Percentiles rank a stretch among this genome's conserved stretches.
These are phyloP conservation scores for Cyanoramphus novaezelandiae DNA, from an alignment of 2,113 vertebrate species.

Conservation along the genomic window DNA sequence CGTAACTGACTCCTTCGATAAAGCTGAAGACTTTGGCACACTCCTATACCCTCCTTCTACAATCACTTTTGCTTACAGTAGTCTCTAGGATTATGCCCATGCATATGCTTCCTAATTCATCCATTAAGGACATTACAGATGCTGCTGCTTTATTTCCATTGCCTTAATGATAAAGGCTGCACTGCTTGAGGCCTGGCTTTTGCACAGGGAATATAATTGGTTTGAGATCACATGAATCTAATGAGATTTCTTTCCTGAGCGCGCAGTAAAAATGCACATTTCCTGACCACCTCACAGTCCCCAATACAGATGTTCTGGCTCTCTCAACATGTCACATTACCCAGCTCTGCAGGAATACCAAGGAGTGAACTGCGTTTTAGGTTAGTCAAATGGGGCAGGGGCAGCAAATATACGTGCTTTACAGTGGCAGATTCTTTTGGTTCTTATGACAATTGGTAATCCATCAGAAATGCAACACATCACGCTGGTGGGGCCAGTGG, in stretches of 20 bases:
- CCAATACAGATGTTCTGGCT: background rate
- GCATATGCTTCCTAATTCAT: background rate
- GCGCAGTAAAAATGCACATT: slow-evolving; percentile 12
- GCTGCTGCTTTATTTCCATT: background rate
- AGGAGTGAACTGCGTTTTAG: background rate
- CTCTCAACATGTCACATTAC: background rate
- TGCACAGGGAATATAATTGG: background rate
- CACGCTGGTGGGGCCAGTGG: background rate
- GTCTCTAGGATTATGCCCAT: background rate
- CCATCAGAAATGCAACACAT: background rate
- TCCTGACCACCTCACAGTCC: background rate
- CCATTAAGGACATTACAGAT: background rate
- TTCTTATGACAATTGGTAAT: background rate
- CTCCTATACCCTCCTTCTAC: background rate
- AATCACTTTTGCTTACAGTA: background rate
- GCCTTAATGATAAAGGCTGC: background rate
- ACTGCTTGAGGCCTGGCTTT: background rate
- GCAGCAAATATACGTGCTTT: background rate
- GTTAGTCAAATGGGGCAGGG: background rate
- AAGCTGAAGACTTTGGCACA: background rate
- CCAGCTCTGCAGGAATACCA: background rate
- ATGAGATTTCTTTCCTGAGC: background rate
- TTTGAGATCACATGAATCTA: background rate
- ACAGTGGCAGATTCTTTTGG: background rate
- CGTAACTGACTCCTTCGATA: background rate